A percentile compares a stretch with the other conserved stretches of the same genome.
Evolutionary conservation across 2,113 vertebrate species (phyloP).

Genomic region (Oreotrochilus melanogaster): DNA sequence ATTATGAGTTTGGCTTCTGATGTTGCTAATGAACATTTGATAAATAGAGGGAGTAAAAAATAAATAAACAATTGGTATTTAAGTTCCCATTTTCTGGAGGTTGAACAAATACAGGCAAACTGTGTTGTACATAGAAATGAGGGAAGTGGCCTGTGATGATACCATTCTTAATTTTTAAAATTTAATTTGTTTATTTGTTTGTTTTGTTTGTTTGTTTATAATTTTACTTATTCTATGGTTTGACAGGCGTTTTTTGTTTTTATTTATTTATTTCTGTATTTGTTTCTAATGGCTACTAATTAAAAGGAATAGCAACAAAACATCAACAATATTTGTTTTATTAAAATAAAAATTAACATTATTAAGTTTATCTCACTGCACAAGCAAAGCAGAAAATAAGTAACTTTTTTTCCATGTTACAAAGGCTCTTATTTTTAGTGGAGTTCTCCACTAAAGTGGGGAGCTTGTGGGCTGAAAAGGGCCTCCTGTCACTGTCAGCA

Average conservation of each 20-base stretch:
- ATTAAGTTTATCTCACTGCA: background rate
- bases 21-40: background rate
- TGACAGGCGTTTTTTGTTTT: no score
- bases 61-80: background rate
- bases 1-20: background rate
- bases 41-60: background rate
- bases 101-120: background rate
- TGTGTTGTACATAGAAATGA: background rate
- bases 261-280: background rate
- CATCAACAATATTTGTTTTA: background rate
- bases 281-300: background rate
- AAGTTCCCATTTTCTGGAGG: background rate
- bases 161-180: background rate
- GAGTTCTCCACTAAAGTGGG: background rate
- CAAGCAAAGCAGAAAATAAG: background rate
- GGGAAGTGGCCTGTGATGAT: background rate
- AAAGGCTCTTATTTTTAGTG: background rate
- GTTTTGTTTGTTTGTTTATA: background rate
- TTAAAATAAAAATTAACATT: background rate
- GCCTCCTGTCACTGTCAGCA: background rate
- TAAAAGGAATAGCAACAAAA: background rate
- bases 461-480: background rate
- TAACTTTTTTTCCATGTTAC: background rate
- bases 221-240: background rate
- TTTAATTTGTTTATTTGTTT: background rate